A percentile compares a stretch with the other conserved stretches of the same genome.
These are phyloP conservation scores for Whitmania pigra DNA, from an alignment of 1,140 invertebrate species.

Conservation along the genomic window DNA sequence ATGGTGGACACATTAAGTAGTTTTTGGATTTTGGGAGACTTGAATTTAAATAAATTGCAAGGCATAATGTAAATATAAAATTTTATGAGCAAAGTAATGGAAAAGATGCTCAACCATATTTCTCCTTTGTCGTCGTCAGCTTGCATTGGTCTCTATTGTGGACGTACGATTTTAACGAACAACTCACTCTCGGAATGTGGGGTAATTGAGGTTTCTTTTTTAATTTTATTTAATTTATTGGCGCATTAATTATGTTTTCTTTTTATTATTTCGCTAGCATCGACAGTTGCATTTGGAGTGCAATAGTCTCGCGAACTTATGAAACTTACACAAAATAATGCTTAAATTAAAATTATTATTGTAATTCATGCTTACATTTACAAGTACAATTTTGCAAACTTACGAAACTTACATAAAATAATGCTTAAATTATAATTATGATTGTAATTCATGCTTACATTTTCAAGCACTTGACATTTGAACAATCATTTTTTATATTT, in stretches of 20 bases:
- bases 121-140: neutral
- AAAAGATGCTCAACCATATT: too few species aligned
- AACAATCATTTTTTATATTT: too few species aligned
- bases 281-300: too few species aligned
- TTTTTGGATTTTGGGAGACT: too few species aligned
- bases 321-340: neutral
- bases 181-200: conserved; percentile 44
- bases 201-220: conserved; percentile 17
- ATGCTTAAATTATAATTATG: neutral
- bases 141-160: conserved; percentile 78
- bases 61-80: too few species aligned
- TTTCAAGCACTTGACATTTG: neutral
- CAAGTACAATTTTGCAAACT: neutral
- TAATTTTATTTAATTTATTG: neutral
- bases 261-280: neutral
- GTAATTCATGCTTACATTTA: neutral
- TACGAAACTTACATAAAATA: neutral
- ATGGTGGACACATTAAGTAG: too few species aligned
- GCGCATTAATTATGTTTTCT: neutral
- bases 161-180: conserved; percentile 52
- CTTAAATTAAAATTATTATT: neutral
- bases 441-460: neutral
- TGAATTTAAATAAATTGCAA: too few species aligned
- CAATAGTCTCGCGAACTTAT: neutral
- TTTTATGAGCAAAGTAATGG: too few species aligned